phyloP scores from a whole-genome alignment of 53 echinoderm and acorn worm species.

The Antedon mediterranea region DNA sequence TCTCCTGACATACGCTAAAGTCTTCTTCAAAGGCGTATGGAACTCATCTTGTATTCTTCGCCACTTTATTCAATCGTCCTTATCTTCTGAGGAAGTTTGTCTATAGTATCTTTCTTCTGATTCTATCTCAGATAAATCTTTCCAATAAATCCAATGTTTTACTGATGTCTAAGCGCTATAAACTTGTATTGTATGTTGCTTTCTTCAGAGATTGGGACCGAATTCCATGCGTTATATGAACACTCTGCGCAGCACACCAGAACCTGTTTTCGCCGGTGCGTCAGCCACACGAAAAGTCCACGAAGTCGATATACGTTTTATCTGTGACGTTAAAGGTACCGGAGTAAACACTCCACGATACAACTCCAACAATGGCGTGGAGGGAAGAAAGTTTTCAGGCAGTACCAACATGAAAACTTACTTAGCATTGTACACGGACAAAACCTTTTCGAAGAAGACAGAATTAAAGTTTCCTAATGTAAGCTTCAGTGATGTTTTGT shows the following conservation, averaged over 20 bases:
- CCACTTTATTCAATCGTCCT: no score
- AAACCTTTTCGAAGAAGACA: neutral
- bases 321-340: neutral
- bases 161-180: no score
- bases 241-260: neutral
- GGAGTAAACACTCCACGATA: neutral
- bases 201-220: neutral
- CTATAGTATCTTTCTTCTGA: no score
- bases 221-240: neutral
- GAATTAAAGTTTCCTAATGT: neutral
- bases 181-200: no score
- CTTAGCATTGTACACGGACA: neutral
- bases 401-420: neutral
- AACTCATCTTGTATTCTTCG: no score
- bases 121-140: no score
- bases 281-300: neutral
- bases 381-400: neutral
- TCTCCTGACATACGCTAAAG: no score
- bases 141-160: no score
- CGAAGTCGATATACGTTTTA: neutral
- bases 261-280: neutral
- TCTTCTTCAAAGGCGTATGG: no score
- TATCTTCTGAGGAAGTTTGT: no score
- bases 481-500: neutral
- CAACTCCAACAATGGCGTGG: neutral